These are phyloP conservation scores for Psilopsiagon aurifrons DNA, from an alignment of 2,113 vertebrate genomes.

Conservation along the genomic window DNA sequence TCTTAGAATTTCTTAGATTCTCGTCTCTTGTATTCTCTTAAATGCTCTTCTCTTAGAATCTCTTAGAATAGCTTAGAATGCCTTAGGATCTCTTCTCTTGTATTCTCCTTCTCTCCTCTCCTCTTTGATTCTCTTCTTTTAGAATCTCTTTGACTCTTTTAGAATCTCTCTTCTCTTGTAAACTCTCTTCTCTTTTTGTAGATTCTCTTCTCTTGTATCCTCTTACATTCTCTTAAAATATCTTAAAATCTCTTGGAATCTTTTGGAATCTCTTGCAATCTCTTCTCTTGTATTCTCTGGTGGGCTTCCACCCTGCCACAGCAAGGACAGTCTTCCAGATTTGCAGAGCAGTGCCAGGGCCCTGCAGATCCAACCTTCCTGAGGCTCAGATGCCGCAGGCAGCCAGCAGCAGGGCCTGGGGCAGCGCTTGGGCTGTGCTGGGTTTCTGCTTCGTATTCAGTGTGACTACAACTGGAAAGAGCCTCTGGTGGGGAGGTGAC, in stretches of 20 bases:
- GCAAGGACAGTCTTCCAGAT: neutral
- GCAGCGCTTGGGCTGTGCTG: neutral
- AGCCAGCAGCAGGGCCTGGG: neutral
- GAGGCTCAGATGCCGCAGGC: neutral
- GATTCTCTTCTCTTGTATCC: no score
- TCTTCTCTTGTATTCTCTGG: neutral
- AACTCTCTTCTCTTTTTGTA: no score
- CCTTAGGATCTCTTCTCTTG: no score
- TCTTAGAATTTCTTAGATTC: no score
- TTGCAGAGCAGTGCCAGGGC: neutral
- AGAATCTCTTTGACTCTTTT: no score
- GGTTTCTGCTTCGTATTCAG: neutral
- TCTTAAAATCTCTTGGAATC: no score
- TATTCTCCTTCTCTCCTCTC: no score
- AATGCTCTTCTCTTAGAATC: no score
- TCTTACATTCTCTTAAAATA: neutral
- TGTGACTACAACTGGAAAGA: neutral
- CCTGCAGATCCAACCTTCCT: neutral
- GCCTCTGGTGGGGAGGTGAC: rapidly evolving
- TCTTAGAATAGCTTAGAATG: neutral
- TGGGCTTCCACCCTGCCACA: neutral
- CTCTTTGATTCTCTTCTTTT: no score
- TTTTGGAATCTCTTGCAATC: neutral
- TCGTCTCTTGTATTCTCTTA: no score
- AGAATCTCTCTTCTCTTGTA: neutral